Percentiles rank a stretch among this genome's conserved stretches.
Conservation (phyloP, 1,140 invertebrate genomes). For the Aricia agestis region DNA sequence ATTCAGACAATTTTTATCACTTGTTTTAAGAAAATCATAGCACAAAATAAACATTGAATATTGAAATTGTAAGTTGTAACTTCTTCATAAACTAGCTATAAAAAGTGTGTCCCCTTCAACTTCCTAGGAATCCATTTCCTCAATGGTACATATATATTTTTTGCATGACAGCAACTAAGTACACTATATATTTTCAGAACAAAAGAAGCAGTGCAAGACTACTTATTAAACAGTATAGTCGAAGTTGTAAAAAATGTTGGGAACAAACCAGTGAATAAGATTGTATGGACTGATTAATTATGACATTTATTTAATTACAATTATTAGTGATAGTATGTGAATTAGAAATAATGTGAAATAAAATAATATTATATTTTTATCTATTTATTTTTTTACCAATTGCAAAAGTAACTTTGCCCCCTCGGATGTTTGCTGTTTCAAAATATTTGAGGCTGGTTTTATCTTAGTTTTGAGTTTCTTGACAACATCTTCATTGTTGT, state of each 20-base stretch:
- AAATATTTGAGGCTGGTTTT: slow-evolving; percentile 39
- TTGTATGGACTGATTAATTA: slow-evolving; percentile 48
- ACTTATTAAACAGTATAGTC: slow-evolving; percentile 64
- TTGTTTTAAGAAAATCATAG: too few species aligned
- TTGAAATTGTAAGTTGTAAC: too few species aligned
- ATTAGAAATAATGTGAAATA: neutral
- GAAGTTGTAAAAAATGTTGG: slow-evolving; percentile 56
- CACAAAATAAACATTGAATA: too few species aligned
- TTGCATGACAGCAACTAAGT: neutral
- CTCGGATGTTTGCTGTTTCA: slow-evolving; percentile 60
- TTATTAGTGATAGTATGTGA: slow-evolving; percentile 4
- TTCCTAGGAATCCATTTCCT: too few species aligned
- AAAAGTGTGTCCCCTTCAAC: too few species aligned
- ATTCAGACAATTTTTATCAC: too few species aligned
- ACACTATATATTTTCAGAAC: slow-evolving; percentile 39
- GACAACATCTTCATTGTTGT: slow-evolving; percentile 47
- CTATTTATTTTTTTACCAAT: slow-evolving; percentile 55
- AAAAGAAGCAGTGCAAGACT: slow-evolving; percentile 72
- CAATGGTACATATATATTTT: neutral
- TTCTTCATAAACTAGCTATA: too few species aligned
- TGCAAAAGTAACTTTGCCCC: slow-evolving; percentile 67
- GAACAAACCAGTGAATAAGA: slow-evolving; percentile 49
- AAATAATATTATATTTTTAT: slow-evolving; percentile 17
- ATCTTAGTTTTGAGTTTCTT: slow-evolving; percentile 50
- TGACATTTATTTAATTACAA: slow-evolving; percentile 20